Conservation (phyloP, 2,113 vertebrate species). For the Melanerpes aurifrons region DNA sequence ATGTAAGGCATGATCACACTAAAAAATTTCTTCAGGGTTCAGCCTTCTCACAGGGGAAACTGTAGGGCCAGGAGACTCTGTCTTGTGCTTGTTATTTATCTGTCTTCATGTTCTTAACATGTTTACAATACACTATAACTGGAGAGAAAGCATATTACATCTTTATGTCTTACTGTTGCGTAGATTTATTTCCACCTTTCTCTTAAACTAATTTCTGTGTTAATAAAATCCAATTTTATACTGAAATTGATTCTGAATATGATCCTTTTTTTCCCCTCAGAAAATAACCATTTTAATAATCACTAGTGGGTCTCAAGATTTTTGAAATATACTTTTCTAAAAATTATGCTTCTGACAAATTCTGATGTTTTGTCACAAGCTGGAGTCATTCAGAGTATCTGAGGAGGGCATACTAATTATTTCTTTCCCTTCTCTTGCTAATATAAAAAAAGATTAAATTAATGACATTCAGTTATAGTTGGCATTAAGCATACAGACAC, state of each 20-base stretch:
- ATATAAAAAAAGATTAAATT: constrained; percentile 67
- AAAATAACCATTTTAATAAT: background rate
- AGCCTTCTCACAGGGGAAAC: background rate
- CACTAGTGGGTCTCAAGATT: background rate
- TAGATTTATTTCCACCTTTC: background rate
- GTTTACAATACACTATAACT: background rate
- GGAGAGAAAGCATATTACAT: background rate
- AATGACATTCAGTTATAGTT: constrained; percentile 25
- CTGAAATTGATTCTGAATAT: background rate
- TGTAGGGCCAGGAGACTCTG: background rate
- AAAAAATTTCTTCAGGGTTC: background rate
- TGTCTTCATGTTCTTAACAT: background rate
- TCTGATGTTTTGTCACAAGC: constrained; percentile 45
- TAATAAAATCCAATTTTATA: background rate
- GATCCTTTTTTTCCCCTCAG: background rate
- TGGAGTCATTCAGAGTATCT: constrained; percentile 15
- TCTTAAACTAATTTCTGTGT: background rate
- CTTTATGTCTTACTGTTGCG: background rate
- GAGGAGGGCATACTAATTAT: constrained; percentile 59
- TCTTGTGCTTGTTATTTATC: background rate
- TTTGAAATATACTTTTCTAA: background rate
- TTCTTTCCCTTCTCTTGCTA: constrained; percentile 30
- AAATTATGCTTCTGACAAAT: constrained; percentile 5
- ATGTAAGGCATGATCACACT: background rate
- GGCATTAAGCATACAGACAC: constrained; percentile 8